Evolutionary conservation across 2,888 invertebrate genomes (phyloP), one percentile per base, ranked within the genome.

Genomic region (Drosophila longiperda): DNA sequence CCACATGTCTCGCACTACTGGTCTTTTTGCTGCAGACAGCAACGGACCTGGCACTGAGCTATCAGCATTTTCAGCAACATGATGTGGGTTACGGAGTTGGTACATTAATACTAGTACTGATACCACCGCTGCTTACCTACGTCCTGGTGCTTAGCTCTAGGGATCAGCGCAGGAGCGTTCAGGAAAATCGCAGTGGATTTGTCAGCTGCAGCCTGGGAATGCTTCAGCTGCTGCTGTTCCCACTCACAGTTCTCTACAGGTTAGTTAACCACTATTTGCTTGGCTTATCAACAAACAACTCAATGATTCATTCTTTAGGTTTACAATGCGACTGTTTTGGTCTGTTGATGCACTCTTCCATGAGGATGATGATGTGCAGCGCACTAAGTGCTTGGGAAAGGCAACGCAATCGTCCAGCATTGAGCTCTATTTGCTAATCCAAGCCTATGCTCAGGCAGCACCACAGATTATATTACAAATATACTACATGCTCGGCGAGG

Each of bases 381-480:
- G 94, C 17, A 93, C 94, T 83, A 94, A 95, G 72, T 95, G 96
- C 15, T 90, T 96, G 53, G 87, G 93, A 11, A 93, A 94, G 66
- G 95, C 95, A 7, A 94, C 95, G 29, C 94, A 95, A 61, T 95
- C 96, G 1, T 95, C 96, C 29, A 95, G 95, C n/a, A 94, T 96
- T 78, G 97, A 97, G 90, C 93, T 97, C 38, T 97, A 97, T 89
- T 94, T 96, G 61, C 96, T 97, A 82, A 93, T 97, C 15, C 97
- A 97, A 91, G 95, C 96, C 2, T 97, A 96, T 92, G 93, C 96
- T 12, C 97, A 97, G 89, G 95, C 96, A 3, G 95, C 96, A 1
- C 97, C 97, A 0, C 96, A 96, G 92, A 94, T 95, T 48, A 91
- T 96, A 34, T 93, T 96, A 79, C 96, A 94, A 92, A 94, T 94